These are phyloP conservation scores for Scyliorhinus canicula DNA, from an alignment of 2,797 vertebrate genomes.

Conservation along the genomic window DNA sequence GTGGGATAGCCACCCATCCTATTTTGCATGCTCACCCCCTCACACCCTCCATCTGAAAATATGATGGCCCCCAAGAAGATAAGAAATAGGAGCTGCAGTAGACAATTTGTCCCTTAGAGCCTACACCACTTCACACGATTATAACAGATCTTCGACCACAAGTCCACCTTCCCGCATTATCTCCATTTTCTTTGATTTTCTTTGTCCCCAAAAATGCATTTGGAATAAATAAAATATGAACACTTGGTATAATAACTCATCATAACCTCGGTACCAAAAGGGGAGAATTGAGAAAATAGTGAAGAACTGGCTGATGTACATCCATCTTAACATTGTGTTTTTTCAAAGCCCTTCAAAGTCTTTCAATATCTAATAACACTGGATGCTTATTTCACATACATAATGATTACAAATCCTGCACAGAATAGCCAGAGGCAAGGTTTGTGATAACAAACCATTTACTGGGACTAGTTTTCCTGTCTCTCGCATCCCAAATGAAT, in stretches of 20 bases:
- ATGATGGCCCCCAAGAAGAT: neutral
- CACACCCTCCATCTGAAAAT: no score
- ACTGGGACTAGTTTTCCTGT: neutral
- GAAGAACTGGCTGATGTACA: neutral
- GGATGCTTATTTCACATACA: neutral
- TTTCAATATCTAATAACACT: neutral
- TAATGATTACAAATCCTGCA: neutral
- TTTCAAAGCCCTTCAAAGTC: neutral
- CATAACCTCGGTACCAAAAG: neutral
- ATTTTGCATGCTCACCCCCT: no score
- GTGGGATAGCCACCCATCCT: no score
- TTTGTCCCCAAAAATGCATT: neutral
- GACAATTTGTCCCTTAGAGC: neutral
- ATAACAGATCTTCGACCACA: neutral
- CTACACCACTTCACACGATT: neutral
- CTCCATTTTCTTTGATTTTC: neutral
- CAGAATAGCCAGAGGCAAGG: neutral
- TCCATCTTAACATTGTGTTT: neutral
- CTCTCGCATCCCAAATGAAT: neutral
- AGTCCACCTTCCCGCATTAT: neutral
- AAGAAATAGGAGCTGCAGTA: neutral
- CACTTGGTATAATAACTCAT: neutral
- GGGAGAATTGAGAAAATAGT: neutral
- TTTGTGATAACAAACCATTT: neutral
- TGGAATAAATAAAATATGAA: neutral